phyloP scores from a whole-genome alignment of 1,140 invertebrate genomes.

The Plectus sambesii region DNA sequence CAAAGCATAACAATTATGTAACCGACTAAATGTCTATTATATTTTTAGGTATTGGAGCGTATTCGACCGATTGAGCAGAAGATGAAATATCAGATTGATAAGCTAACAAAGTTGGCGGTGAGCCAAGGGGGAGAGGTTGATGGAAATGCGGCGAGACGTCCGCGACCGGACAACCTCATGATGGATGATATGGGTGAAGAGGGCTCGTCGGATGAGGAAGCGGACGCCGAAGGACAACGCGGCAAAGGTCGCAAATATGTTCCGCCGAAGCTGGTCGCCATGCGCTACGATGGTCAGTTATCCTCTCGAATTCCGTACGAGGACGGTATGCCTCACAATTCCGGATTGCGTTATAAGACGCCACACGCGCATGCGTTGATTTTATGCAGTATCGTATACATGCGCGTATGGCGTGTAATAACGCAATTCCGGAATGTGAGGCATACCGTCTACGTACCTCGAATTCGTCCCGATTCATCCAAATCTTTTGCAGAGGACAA shows the following conservation, averaged over 20 bases:
- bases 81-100: slow-evolving; percentile 89
- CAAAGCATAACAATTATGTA: no score
- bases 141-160: slow-evolving; percentile 61
- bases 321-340: no score
- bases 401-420: no score
- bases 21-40: slow-evolving; percentile 11
- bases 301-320: no score
- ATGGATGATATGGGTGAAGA: slow-evolving; percentile 53
- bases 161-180: slow-evolving; percentile 66
- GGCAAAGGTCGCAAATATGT: slow-evolving; percentile 44
- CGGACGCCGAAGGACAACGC: slow-evolving; percentile 51
- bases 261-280: slow-evolving; percentile 42
- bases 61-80: slow-evolving; percentile 85
- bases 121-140: slow-evolving; percentile 50
- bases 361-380: no score
- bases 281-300: slow-evolving; percentile 29
- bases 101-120: slow-evolving; percentile 67
- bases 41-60: slow-evolving; percentile 63
- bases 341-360: no score
- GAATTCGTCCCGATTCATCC: no score
- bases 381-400: no score
- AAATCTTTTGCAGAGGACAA: slow-evolving; percentile 59
- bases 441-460: no score
- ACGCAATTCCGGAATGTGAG: no score
- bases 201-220: slow-evolving; percentile 25